phyloP scores from a whole-genome alignment of 2,797 vertebrate species.

The Microchirus variegatus region DNA sequence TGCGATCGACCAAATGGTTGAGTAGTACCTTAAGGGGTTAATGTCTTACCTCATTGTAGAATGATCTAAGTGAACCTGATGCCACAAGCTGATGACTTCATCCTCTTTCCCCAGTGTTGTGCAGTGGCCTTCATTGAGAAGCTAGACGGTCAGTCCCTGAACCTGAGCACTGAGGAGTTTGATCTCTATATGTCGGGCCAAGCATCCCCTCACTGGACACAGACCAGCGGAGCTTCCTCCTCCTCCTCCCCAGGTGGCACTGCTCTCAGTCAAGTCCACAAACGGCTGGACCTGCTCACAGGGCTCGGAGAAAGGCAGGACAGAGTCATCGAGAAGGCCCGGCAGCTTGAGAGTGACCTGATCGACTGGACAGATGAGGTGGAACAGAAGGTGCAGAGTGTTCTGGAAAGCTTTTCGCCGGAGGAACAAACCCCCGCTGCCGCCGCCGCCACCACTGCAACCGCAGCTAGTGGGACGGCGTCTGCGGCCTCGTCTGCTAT shows the following conservation, averaged over 20 bases:
- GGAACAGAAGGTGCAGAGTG: conserved; percentile 88
- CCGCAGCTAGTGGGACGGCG: conserved; percentile 27
- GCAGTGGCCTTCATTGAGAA: conserved; percentile 98
- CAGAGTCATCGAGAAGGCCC: conserved; percentile 84
- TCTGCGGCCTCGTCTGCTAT: conserved; percentile 65
- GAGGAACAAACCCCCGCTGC: conserved; percentile 80
- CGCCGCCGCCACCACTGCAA: conserved; percentile 33
- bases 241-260: conserved; percentile 72
- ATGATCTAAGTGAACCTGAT: too few relatives aligned
- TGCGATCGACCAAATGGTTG: too few relatives aligned
- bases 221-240: conserved; percentile 65
- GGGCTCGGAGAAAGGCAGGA: conserved; percentile 90
- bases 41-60: too few relatives aligned
- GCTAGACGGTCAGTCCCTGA: conserved; percentile 93
- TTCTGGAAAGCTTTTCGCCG: conserved; percentile 86
- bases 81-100: too few relatives aligned
- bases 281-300: conserved; percentile 86
- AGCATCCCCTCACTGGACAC: conserved; percentile 83
- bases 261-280: conserved; percentile 83
- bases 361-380: conserved; percentile 95
- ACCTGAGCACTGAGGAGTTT: conserved; percentile 93
- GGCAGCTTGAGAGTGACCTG: conserved; percentile 91
- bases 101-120: conserved; percentile 85
- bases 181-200: conserved; percentile 95
- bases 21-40: too few relatives aligned